phyloP scores from a whole-genome alignment of 2,113 vertebrate genomes.

The Cyprinus carpio region DNA sequence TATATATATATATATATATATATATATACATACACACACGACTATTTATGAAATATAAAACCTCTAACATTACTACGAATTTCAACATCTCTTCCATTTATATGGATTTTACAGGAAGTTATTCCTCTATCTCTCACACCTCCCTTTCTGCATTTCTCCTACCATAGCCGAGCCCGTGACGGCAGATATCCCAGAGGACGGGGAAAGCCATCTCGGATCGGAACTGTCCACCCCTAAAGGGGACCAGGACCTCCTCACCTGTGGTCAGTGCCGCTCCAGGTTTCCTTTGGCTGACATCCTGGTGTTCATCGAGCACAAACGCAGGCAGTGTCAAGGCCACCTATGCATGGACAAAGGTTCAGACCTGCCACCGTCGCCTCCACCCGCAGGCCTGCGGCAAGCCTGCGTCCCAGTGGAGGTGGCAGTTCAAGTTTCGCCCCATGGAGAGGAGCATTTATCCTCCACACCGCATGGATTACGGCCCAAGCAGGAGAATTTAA shows the following conservation, averaged over 20 bases:
- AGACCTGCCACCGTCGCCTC: conserved; percentile 89
- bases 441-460: conserved; percentile 95
- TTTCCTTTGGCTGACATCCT: conserved; percentile 98
- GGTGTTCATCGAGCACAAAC: conserved; percentile 99
- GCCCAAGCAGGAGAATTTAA: conserved; percentile 96
- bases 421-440: conserved; percentile 95
- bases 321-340: conserved; percentile 94
- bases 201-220: conserved; percentile 87
- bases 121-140: conserved; percentile 31
- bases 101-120: background rate
- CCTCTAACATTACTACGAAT: background rate
- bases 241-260: conserved; percentile 97
- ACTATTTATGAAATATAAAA: background rate
- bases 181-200: conserved; percentile 90
- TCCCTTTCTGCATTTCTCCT: background rate
- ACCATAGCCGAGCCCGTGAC: conserved; percentile 91
- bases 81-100: background rate
- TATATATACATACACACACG: no score
- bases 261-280: conserved; percentile 98
- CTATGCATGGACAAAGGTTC: conserved; percentile 93
- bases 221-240: conserved; percentile 84
- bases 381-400: conserved; percentile 87
- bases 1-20: no score
- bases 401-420: conserved; percentile 91
- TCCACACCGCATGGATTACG: conserved; percentile 96